Percentiles rank a stretch among this genome's conserved stretches.
Evolutionary conservation across 2,113 vertebrate species (phyloP).

Genomic region (Notothenia coriiceps): DNA sequence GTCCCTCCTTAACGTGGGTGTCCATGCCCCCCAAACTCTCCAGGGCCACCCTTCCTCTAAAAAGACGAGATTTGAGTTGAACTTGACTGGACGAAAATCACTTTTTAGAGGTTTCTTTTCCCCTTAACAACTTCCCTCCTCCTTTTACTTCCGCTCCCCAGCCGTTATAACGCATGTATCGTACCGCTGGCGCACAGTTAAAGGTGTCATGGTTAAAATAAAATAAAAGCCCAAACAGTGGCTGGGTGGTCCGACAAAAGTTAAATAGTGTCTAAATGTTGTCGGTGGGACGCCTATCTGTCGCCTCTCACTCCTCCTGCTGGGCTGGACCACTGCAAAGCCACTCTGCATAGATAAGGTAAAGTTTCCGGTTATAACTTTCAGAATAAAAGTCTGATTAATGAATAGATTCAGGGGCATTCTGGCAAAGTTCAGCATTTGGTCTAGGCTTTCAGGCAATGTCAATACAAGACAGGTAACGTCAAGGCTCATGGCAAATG

Average conservation of each 20-base stretch:
- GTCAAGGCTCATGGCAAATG: too few relatives aligned
- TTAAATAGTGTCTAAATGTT: slow-evolving; percentile 9
- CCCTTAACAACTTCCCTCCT: slow-evolving; percentile 69
- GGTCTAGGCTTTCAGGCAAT: too few relatives aligned
- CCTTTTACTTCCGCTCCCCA: slow-evolving; percentile 70
- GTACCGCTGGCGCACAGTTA: not conserved
- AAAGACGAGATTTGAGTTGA: slow-evolving; percentile 40
- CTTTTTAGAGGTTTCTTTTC: slow-evolving; percentile 53
- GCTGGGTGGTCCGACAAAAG: slow-evolving; percentile 20
- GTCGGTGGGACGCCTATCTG: slow-evolving; percentile 25
- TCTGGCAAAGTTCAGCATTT: not conserved
- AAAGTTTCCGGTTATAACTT: not conserved
- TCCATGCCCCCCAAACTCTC: slow-evolving; percentile 76
- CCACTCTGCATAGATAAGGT: rapidly evolving
- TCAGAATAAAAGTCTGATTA: slow-evolving; percentile 55
- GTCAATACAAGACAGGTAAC: too few relatives aligned
- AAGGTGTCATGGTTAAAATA: slow-evolving; percentile 26
- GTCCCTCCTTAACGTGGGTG: slow-evolving; percentile 85
- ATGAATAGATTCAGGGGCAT: not conserved
- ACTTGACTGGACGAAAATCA: slow-evolving; percentile 46
- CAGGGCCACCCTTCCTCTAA: slow-evolving; percentile 8
- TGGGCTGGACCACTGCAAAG: slow-evolving; percentile 14
- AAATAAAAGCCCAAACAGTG: not conserved
- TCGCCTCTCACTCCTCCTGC: slow-evolving; percentile 52
- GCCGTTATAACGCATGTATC: slow-evolving; percentile 2